Percentiles rank a stretch among this genome's conserved stretches.
These are phyloP conservation scores for Sinocyclocheilus grahami DNA, from an alignment of 2,113 vertebrate species.

Conservation along the genomic window DNA sequence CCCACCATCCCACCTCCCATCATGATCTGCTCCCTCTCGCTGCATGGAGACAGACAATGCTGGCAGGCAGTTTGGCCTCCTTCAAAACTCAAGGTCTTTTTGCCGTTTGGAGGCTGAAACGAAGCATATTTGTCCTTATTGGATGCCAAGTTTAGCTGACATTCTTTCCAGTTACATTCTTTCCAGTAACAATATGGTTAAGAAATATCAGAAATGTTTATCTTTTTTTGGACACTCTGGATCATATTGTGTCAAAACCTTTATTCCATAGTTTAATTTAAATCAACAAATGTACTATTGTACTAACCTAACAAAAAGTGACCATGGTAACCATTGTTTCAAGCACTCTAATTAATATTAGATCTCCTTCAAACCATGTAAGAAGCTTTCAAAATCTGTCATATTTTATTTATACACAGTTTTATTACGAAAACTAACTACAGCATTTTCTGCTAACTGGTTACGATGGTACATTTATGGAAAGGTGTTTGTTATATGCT, in stretches of 20 bases:
- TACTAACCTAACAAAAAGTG: background rate
- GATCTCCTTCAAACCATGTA: background rate
- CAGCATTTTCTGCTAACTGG: background rate
- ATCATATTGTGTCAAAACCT: background rate
- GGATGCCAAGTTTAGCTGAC: conserved; percentile 4
- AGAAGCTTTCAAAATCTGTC: background rate
- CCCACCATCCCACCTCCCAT: conserved; percentile 6
- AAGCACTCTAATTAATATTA: background rate
- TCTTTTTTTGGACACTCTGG: background rate
- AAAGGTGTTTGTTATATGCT: background rate
- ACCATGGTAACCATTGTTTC: background rate
- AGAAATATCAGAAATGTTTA: background rate
- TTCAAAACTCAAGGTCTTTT: conserved; percentile 3
- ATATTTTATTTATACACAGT: background rate
- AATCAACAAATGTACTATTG: background rate
- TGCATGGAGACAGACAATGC: background rate
- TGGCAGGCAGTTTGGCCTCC: conserved; percentile 30
- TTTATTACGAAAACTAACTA: background rate
- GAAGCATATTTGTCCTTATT: background rate
- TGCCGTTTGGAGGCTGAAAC: background rate
- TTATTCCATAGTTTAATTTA: background rate
- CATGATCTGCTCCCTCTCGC: conserved; percentile 2
- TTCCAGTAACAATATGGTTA: background rate
- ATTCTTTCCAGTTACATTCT: background rate
- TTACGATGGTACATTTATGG: background rate